A percentile compares a stretch with the other conserved stretches of the same genome.
These are phyloP conservation scores for Drosophila putrida DNA, from an alignment of 2,888 invertebrate species.

Conservation along the genomic window DNA sequence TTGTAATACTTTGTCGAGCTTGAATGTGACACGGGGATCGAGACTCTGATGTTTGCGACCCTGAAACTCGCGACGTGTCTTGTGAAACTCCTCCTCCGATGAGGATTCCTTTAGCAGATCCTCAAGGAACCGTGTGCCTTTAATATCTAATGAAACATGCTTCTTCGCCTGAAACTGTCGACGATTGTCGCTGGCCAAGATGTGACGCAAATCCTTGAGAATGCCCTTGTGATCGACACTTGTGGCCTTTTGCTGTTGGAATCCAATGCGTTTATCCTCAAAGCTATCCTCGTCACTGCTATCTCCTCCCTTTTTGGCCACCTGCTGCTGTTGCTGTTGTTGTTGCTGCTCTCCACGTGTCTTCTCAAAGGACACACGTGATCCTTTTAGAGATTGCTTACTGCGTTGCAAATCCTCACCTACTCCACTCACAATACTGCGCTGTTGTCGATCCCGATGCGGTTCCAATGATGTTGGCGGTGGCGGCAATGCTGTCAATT, in stretches of 20 bases:
- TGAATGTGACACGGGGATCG: conserved; percentile 85
- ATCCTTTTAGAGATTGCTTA: conserved; percentile 84
- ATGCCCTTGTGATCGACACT: conserved; percentile 85
- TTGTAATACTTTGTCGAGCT: conserved; percentile 84
- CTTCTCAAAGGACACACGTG: conserved; percentile 84
- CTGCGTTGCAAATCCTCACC: conserved; percentile 81
- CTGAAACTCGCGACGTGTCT: conserved; percentile 85
- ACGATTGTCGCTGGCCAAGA: conserved; percentile 84
- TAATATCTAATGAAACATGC: conserved; percentile 85
- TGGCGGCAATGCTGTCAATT: conserved; percentile 81
- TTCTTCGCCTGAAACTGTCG: conserved; percentile 85
- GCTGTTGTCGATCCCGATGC: conserved; percentile 83
- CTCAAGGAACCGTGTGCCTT: conserved; percentile 84
- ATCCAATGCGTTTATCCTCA: conserved; percentile 84
- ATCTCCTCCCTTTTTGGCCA: conserved; percentile 55
- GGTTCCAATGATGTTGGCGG: conserved; percentile 81
- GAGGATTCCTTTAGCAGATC: conserved; percentile 85
- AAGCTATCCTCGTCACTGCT: conserved; percentile 85
- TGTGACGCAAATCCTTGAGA: conserved; percentile 84
- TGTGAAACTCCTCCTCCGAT: conserved; percentile 85
- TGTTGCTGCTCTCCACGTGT: conserved; percentile 14
- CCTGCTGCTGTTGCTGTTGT: conserved; percentile 17
- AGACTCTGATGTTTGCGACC: conserved; percentile 85
- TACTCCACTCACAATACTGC: conserved; percentile 70
- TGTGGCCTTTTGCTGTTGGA: conserved; percentile 85